Percentiles rank a stretch among this genome's conserved stretches.
Conservation (phyloP, 53 echinoderm and acorn worm species). For the Glandiceps talaboti region DNA sequence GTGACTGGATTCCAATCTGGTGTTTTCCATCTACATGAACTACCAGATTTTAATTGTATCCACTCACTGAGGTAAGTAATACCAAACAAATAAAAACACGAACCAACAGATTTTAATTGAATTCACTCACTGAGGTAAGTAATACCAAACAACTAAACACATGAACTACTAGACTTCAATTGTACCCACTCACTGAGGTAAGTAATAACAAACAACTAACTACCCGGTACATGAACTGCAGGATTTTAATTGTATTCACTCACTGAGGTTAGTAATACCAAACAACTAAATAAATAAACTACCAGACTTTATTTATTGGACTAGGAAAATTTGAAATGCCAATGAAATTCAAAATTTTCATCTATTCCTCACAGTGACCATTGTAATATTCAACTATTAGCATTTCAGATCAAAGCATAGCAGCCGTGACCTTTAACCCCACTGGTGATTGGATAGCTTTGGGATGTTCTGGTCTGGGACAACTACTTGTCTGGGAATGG, state of each 20-base stretch:
- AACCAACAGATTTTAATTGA: conserved; percentile 83
- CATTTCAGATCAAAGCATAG: conserved; percentile 71
- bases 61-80: conserved; percentile 75
- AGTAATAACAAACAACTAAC: too few species aligned
- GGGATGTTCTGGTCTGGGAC: conserved; percentile 77
- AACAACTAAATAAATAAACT: too few species aligned
- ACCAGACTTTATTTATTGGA: conserved; percentile 64
- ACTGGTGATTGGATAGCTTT: conserved; percentile 94
- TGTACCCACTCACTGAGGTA: conserved; percentile 94
- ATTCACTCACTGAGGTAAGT: conserved; percentile 88
- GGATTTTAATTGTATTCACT: conserved; percentile 84
- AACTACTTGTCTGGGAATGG: conserved; percentile 98
- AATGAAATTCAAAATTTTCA: too few species aligned
- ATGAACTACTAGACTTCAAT: conserved; percentile 89
- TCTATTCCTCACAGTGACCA: too few species aligned
- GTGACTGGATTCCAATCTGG: conserved; percentile 85
- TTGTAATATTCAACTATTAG: too few species aligned
- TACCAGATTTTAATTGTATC: conserved; percentile 88
- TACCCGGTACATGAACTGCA: conserved; percentile 94
- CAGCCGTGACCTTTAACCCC: conserved; percentile 63
- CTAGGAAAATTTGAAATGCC: too few species aligned
- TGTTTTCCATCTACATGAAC: conserved; percentile 81
- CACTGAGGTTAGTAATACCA: conserved; percentile 65
- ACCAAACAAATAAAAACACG: too few species aligned
- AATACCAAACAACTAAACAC: too few species aligned